Evolutionary conservation across 2,888 invertebrate species (phyloP), one percentile per base, ranked within the genome.

Genomic region (Acanthosepion lycidas): DNA sequence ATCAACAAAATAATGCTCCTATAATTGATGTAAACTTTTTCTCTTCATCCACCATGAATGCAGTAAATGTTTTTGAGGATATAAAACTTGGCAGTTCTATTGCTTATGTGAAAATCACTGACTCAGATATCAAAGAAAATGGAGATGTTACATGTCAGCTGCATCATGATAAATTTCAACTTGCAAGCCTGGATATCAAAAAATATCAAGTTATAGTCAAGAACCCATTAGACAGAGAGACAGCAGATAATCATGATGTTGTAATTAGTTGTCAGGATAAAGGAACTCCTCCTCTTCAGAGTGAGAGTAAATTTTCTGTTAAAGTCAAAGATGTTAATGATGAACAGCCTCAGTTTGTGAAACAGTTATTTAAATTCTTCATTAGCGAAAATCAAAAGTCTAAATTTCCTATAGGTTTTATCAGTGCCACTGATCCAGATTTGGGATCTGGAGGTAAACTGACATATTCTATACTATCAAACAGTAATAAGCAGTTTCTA

Each of bases 1-100:
- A 78, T n/a, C 78, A 78, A 78, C n/a, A 78, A 78, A 78, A 78
- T 33, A 78, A 78, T 78, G 78, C 78, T n/a, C 78, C 78, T n/a
- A n/a, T 78, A 33, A 78, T 78, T 15, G 78, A 78, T 78, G 78
- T 78, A n/a, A 78, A 78, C n/a, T 78, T 78, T 78, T 78, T 78
- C 78, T 9, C n/a, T n/a, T 33, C 78, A n/a, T 78, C 78, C n/a
- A 78, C 9, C 33, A n/a, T n/a, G 78, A 78, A 78, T 78, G 33
- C n/a, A 33, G n/a, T 78, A 33, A 78, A 78, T 33, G 78, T 78
- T 15, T 78, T 78, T n/a, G 78, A 78, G 33, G 33, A 78, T 78
- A 78, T 78, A n/a, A 33, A 78, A 78, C n/a, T 78, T 33, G n/a
- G n/a, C 33, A 78, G 78, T 78, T 78, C 78, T 33, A 78, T 78